phyloP scores from a whole-genome alignment of 2,888 invertebrate species.

The Lepidocyrtoides sp. region DNA sequence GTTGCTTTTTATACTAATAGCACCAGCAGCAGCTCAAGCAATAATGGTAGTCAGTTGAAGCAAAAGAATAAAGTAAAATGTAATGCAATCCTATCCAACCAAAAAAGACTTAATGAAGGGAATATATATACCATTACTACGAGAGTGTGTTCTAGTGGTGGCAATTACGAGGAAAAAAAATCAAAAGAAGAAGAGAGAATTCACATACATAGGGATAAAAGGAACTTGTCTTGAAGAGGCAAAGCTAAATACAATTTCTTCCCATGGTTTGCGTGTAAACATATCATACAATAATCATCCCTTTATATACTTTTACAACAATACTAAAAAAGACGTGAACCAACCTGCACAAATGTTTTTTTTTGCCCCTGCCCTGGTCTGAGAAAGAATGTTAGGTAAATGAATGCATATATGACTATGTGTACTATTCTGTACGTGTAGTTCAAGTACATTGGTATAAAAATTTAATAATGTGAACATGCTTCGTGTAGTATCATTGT shows the following conservation, averaged over 20 bases:
- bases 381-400: too few relatives aligned
- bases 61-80: constrained; percentile 47
- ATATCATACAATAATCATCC: background rate
- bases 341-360: background rate
- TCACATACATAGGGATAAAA: constrained; percentile 27
- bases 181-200: constrained; percentile 35
- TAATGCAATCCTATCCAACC: constrained; percentile 60
- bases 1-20: constrained; percentile 29
- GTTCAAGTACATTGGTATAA: background rate
- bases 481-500: constrained; percentile 13
- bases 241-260: constrained; percentile 27
- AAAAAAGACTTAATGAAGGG: constrained; percentile 55
- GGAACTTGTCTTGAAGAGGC: background rate
- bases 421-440: too few relatives aligned
- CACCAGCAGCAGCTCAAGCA: background rate
- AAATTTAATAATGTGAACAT: background rate
- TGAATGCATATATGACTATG: background rate
- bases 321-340: background rate
- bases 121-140: background rate
- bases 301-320: background rate
- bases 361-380: background rate
- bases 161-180: constrained; percentile 62
- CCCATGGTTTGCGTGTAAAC: background rate
- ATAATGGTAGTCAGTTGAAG: background rate
- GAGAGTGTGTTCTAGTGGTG: constrained; percentile 16